Evolutionary conservation across 2,888 invertebrate species (phyloP).

Genomic region (Griposia aprilina): DNA sequence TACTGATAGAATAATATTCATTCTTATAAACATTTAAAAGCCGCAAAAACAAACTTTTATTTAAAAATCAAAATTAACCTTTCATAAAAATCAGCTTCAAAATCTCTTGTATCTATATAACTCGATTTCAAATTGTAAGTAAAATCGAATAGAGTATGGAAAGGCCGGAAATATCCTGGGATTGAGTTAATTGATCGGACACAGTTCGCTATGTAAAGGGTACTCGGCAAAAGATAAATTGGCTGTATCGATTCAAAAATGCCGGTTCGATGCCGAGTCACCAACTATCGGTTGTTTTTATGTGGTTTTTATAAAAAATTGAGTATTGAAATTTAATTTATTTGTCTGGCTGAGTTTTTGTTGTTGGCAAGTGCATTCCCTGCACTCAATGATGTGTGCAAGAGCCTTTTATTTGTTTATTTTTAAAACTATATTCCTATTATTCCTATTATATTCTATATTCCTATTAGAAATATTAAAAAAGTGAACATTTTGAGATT

Average conservation of each 20-base stretch:
- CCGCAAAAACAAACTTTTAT: slow-evolving; percentile 6
- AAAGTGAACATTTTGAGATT: not conserved
- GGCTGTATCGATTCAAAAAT: slow-evolving; percentile 67
- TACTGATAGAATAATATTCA: not conserved
- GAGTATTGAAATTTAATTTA: slow-evolving; percentile 57
- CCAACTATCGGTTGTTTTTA: slow-evolving; percentile 48
- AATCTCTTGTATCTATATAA: slow-evolving; percentile 46
- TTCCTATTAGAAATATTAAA: not conserved
- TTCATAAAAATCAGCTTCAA: slow-evolving; percentile 41
- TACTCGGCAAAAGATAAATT: slow-evolving; percentile 66
- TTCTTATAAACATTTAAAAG: not conserved
- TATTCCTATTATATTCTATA: too few species aligned
- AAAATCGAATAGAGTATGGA: slow-evolving; percentile 60
- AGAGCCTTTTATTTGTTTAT: not conserved
- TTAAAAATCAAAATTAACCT: slow-evolving; percentile 43
- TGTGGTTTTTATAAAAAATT: slow-evolving; percentile 52
- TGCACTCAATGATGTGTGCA: slow-evolving; percentile 18
- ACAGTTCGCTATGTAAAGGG: slow-evolving; percentile 65
- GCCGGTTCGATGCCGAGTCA: slow-evolving; percentile 51
- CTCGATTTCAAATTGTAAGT: slow-evolving; percentile 65
- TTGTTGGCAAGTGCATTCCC: slow-evolving; percentile 15
- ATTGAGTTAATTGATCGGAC: slow-evolving; percentile 70
- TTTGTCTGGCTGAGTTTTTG: slow-evolving; percentile 49
- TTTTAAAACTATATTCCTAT: too few species aligned
- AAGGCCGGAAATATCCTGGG: slow-evolving; percentile 62